These are phyloP conservation scores for Diplodus puntazzo DNA, from an alignment of 2,797 vertebrate species.

Conservation along the genomic window DNA sequence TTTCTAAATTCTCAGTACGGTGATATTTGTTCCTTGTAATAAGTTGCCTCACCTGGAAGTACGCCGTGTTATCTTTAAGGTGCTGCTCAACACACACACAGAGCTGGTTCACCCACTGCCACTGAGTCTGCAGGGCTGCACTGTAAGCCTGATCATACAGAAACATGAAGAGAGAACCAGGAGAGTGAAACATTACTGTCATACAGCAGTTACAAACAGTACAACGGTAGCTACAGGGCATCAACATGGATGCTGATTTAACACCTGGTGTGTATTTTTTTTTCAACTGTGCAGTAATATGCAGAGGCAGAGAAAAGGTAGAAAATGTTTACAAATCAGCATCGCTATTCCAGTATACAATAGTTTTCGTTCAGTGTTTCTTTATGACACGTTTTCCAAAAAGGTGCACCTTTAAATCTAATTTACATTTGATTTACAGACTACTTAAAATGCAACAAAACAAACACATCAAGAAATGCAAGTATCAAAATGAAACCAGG, in stretches of 20 bases:
- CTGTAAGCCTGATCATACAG: conserved; percentile 90
- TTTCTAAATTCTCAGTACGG: neutral
- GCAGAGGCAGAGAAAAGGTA: too few relatives aligned
- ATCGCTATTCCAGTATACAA: neutral
- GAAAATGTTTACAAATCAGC: neutral
- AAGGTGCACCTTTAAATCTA: neutral
- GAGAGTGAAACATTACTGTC: neutral
- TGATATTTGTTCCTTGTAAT: too few relatives aligned
- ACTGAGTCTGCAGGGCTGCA: conserved; percentile 95
- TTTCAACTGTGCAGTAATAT: neutral
- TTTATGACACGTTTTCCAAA: neutral
- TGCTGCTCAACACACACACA: conserved; percentile 97
- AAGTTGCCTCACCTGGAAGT: conserved; percentile 90
- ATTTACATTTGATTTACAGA: neutral
- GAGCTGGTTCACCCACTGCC: conserved; percentile 97
- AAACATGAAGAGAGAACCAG: neutral
- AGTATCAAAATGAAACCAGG: neutral
- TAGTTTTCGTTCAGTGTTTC: neutral
- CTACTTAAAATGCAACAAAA: neutral
- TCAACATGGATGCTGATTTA: neutral
- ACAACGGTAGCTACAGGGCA: neutral
- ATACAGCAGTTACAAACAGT: neutral
- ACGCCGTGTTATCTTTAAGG: conserved; percentile 93
- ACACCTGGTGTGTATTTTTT: neutral
- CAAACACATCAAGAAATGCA: neutral